Conservation (phyloP, 2,888 invertebrate genomes). For the Alviniconcha strummeri region DNA sequence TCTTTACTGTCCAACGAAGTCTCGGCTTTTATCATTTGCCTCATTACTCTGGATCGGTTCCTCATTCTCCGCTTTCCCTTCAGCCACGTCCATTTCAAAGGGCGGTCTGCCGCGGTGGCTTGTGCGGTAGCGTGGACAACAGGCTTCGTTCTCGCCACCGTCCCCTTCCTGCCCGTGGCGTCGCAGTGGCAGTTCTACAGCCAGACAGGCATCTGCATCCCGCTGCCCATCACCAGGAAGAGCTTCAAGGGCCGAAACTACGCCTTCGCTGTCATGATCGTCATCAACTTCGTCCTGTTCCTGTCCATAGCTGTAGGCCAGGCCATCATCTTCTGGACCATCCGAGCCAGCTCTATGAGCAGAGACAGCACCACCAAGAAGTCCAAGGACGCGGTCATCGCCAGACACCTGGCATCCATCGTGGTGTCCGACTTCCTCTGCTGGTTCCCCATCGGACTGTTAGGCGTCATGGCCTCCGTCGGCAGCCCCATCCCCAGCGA, state of each 20-base stretch:
- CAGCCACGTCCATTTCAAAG: slow-evolving; percentile 31
- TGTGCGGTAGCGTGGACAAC: slow-evolving; percentile 28
- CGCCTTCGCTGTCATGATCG: slow-evolving; percentile 37
- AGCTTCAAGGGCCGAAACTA: slow-evolving; percentile 33
- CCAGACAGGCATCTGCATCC: slow-evolving; percentile 40
- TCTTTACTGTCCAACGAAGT: slow-evolving; percentile 32
- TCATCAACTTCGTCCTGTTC: slow-evolving; percentile 38
- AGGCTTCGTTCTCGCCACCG: slow-evolving; percentile 25
- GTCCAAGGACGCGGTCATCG: slow-evolving; percentile 36
- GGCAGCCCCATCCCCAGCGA: slow-evolving; percentile 28
- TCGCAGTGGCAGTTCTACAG: slow-evolving; percentile 39
- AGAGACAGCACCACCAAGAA: slow-evolving; percentile 1
- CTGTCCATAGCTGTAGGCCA: slow-evolving; percentile 36
- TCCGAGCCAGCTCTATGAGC: slow-evolving; percentile 26
- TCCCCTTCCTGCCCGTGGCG: slow-evolving; percentile 34
- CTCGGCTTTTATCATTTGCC: slow-evolving; percentile 33
- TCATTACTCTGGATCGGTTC: slow-evolving; percentile 38
- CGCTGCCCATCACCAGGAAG: slow-evolving; percentile 36
- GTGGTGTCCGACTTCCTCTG: slow-evolving; percentile 38
- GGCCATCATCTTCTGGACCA: slow-evolving; percentile 36
- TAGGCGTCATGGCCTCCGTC: slow-evolving; percentile 33
- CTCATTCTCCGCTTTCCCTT: slow-evolving; percentile 37
- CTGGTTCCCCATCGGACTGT: slow-evolving; percentile 39
- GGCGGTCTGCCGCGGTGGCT: slow-evolving; percentile 24
- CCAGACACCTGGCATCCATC: slow-evolving; percentile 33